Conservation (phyloP, 2,888 invertebrate genomes). For the Aromia moschata region DNA sequence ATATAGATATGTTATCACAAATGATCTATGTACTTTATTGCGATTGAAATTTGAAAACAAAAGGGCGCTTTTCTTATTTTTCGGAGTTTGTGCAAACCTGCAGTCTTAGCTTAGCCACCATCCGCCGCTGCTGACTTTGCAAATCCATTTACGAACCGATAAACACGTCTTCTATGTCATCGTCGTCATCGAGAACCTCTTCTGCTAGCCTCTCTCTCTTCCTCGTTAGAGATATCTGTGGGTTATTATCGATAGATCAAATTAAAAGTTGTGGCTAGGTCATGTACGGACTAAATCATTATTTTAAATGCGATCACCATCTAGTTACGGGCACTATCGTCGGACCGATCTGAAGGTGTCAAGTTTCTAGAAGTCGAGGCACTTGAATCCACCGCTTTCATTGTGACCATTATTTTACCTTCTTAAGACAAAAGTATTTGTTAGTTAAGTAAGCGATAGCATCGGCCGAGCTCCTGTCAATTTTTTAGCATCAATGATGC, state of each 20-base stretch:
- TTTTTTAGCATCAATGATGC: conserved; percentile 35
- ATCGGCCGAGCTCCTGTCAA: conserved; percentile 34
- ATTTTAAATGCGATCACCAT: conserved; percentile 39
- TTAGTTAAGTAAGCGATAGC: conserved; percentile 34
- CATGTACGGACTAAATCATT: conserved; percentile 39
- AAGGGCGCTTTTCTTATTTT: no score
- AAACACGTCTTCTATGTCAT: no score
- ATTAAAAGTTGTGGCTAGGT: conserved; percentile 35
- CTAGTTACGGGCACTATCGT: conserved; percentile 39
- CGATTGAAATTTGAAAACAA: no score
- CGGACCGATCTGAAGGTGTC: conserved; percentile 43
- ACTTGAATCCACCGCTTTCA: conserved; percentile 36
- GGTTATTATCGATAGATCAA: conserved; percentile 31
- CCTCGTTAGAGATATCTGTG: not conserved
- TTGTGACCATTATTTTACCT: conserved; percentile 44
- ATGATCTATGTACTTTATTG: no score
- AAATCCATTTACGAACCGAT: no score
- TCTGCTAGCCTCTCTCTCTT: no score
- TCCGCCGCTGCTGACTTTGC: no score
- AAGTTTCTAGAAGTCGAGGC: conserved; percentile 34
- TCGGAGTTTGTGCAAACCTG: no score
- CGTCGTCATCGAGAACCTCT: not conserved
- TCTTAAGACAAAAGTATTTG: conserved; percentile 43
- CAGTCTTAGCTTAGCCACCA: no score
- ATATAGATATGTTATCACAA: no score